phyloP scores from a whole-genome alignment of 2,888 invertebrate genomes.

The Pterostichus niger region DNA sequence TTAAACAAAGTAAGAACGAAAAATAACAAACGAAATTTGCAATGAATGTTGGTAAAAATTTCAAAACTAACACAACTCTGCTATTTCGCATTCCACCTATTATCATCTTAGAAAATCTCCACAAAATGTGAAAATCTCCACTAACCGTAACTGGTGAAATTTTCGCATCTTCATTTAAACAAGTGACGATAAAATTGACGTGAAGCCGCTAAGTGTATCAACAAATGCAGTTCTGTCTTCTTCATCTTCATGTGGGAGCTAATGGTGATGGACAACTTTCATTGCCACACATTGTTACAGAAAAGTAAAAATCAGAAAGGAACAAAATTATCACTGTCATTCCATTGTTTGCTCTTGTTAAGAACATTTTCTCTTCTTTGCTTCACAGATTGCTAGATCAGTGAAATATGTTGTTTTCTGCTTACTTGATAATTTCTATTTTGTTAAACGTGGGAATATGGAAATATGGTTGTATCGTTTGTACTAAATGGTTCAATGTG shows the following conservation, averaged over 20 bases:
- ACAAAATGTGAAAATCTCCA: slow-evolving; percentile 57
- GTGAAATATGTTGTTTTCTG: slow-evolving; percentile 38
- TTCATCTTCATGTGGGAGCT: slow-evolving; percentile 8
- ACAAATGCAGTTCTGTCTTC: neutral
- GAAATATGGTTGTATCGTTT: neutral
- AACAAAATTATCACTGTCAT: slow-evolving; percentile 51
- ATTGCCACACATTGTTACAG: slow-evolving; percentile 60
- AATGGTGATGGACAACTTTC: slow-evolving; percentile 25
- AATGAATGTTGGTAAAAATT: no score
- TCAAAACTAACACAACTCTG: no score
- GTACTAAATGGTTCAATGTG: neutral
- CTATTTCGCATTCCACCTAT: neutral
- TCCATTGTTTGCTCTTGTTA: slow-evolving; percentile 42
- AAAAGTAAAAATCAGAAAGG: slow-evolving; percentile 55
- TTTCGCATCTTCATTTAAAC: neutral
- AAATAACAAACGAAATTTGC: no score
- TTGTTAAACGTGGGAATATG: slow-evolving; percentile 23
- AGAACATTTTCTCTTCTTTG: slow-evolving; percentile 42
- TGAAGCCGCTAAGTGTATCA: slow-evolving; percentile 9
- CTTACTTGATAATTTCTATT: slow-evolving; percentile 29
- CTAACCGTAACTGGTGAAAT: slow-evolving; percentile 2
- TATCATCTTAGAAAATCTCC: neutral
- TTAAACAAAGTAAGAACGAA: no score
- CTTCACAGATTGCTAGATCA: slow-evolving; percentile 16
- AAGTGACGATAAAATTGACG: neutral